phyloP scores from a whole-genome alignment of 2,113 vertebrate genomes.

The Anas platyrhynchos region DNA sequence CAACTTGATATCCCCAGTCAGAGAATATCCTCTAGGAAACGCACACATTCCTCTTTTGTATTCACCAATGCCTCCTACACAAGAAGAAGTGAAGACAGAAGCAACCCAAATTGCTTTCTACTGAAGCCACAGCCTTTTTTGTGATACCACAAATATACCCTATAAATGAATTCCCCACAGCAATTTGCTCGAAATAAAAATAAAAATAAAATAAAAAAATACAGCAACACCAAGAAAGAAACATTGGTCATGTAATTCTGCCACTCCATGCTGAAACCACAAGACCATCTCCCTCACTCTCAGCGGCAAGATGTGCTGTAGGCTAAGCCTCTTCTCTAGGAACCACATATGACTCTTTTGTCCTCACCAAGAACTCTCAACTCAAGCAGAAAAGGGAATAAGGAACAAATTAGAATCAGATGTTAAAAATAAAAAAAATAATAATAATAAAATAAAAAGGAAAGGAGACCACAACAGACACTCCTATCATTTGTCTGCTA shows the following conservation, averaged over 20 bases:
- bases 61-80: background rate
- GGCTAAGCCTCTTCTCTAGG: background rate
- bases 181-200: background rate
- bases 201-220: background rate
- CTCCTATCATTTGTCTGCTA: background rate
- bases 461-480: background rate
- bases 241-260: background rate
- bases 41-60: background rate
- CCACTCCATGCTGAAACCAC: background rate
- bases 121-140: background rate
- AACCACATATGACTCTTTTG: background rate
- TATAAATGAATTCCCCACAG: rapidly evolving
- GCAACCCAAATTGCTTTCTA: background rate
- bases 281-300: background rate
- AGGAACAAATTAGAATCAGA: background rate
- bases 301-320: background rate
- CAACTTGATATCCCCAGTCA: background rate
- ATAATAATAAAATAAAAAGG: background rate
- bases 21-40: background rate
- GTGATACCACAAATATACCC: background rate
- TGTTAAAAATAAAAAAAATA: background rate
- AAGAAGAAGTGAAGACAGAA: background rate
- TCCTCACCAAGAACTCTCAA: background rate
- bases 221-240: background rate
- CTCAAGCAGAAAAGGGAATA: background rate